Evolutionary conservation across 2,888 invertebrate species (phyloP), one percentile per base, ranked within the genome.

Genomic region (Dynastes maya): DNA sequence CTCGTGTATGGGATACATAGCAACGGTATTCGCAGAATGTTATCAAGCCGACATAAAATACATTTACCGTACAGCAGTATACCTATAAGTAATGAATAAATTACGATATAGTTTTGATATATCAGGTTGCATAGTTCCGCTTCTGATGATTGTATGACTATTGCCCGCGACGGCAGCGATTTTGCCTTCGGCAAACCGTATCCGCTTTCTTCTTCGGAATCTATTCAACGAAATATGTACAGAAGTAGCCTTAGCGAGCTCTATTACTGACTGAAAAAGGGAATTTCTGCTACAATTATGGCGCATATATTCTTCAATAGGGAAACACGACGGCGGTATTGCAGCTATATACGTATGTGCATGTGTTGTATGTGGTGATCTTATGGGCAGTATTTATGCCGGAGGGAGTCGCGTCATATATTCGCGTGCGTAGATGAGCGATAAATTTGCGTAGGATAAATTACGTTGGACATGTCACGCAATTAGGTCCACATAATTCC

Each of bases 1-100:
- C 13, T 63, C 29, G n/a, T 32, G 32, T 63, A 32, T 63, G 63
- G 27, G 32, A 63, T 32, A 29, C 63, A 63, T 0, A 29, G 9
- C 13, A 63, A 63, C 63, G 63, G 63, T 63, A 63, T 63, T 63
- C 63, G 29, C 11, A 9, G 63, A 32, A 63, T 63, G 63, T 63
- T 63, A 63, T 63, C 63, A 63, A 29, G 1, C 32, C 63, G 32
- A 63, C 32, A 32, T 63, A 63, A 63, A 63, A 63, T 32, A 63
- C 63, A 29, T 63, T 63, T 63, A 63, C 63, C 29, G 63, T 63
- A 63, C 45, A 8, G 45, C 45, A 45, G 45, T 45, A 37, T 37
- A 45, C 11, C 45, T 45, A 45, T 11, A 11, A 29, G 29, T 63
- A 63, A 63, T 63, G 63, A 63, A 63, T 63, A 63, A 63, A 63